phyloP scores from a whole-genome alignment of 2,888 invertebrate species.

The Notocelia uddmanniana region DNA sequence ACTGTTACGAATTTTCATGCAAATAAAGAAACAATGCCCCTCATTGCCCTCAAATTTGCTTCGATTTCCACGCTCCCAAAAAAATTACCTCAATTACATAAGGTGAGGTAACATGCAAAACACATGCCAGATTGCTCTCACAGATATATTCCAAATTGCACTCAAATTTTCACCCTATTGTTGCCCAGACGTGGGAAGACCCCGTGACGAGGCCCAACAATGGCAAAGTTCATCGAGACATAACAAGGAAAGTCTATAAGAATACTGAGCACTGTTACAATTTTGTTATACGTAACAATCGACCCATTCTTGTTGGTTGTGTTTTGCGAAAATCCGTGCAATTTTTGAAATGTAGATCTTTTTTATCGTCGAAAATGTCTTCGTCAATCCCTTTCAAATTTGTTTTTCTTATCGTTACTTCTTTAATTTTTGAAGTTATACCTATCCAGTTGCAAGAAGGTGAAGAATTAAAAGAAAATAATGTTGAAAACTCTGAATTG shows the following conservation, averaged over 20 bases:
- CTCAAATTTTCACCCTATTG: constrained; percentile 84
- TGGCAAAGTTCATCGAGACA: constrained; percentile 84
- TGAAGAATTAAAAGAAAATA: constrained; percentile 71
- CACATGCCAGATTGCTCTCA: constrained; percentile 66
- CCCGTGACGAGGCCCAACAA: constrained; percentile 81
- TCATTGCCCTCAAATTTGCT: constrained; percentile 13
- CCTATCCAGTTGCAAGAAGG: constrained; percentile 75
- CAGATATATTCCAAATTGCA: constrained; percentile 75
- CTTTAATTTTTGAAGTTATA: constrained; percentile 65
- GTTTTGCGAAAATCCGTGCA: constrained; percentile 46
- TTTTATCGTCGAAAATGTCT: constrained; percentile 50
- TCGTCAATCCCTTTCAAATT: constrained; percentile 47
- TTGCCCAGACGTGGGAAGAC: constrained; percentile 73
- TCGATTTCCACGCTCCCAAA: constrained; percentile 47
- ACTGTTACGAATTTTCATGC: constrained; percentile 36
- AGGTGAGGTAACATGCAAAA: constrained; percentile 63
- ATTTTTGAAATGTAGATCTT: constrained; percentile 49
- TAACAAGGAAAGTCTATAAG: constrained; percentile 84
- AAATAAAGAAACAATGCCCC: constrained; percentile 35
- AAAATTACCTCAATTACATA: constrained; percentile 63
- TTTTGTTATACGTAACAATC: constrained; percentile 72
- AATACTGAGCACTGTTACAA: constrained; percentile 67
- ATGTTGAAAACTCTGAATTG: constrained; percentile 66
- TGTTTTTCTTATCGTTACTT: constrained; percentile 53
- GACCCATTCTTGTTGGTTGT: constrained; percentile 66